Evolutionary conservation across 2,888 invertebrate genomes (phyloP).

Genomic region (Beris chalybata): DNA sequence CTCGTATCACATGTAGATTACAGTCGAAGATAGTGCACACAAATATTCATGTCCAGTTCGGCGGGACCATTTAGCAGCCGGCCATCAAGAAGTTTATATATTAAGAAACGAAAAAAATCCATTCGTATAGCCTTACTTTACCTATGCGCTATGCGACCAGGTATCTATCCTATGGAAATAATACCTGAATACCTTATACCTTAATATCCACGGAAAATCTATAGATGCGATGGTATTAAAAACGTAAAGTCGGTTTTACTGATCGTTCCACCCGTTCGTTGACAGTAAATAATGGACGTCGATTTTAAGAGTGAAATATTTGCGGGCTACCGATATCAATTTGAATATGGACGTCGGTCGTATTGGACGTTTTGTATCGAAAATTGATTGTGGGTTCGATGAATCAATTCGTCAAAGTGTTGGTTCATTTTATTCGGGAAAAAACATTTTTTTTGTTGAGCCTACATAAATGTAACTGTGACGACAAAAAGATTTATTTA

Average conservation of each 20-base stretch:
- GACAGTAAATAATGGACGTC: constrained; percentile 23
- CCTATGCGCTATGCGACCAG: no score
- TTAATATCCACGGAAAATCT: no score
- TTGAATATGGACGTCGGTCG: no score
- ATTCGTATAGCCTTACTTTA: no score
- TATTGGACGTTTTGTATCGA: background rate
- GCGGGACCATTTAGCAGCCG: constrained; percentile 4
- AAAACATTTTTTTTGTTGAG: background rate
- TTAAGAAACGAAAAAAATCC: background rate
- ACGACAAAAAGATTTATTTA: no score
- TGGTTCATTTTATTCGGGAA: background rate
- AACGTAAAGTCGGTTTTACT: background rate
- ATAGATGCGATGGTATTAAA: background rate
- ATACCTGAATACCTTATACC: no score
- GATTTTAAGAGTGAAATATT: constrained; percentile 16
- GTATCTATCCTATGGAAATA: no score
- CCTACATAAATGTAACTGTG: no score
- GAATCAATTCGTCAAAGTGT: constrained; percentile 1
- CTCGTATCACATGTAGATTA: constrained; percentile 21
- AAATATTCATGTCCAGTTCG: constrained; percentile 3
- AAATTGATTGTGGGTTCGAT: background rate
- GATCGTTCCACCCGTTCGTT: background rate
- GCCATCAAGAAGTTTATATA: background rate
- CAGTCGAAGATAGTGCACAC: constrained; percentile 1
- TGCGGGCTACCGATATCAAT: constrained; percentile 19